Evolutionary conservation across 2,113 vertebrate genomes (phyloP).

Genomic region (Lampris incognitus): DNA sequence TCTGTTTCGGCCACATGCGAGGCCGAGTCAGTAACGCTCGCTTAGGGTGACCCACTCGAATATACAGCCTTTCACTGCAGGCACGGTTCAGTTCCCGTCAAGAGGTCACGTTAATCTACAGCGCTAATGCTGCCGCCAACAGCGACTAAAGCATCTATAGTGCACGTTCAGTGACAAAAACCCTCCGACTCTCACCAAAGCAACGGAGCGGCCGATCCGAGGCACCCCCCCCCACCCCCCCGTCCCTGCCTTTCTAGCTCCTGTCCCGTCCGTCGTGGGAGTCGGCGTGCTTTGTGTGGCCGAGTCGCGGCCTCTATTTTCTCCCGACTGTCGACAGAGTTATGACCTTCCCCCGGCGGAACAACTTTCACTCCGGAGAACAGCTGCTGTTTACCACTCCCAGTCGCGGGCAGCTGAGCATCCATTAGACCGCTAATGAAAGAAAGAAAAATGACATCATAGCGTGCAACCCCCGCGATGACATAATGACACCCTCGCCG

Average conservation of each 20-base stretch:
- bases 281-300: not conserved
- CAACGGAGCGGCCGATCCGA: no score
- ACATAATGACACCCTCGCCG: conserved; percentile 42
- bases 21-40: conserved; percentile 21
- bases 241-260: no score
- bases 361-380: conserved; percentile 64
- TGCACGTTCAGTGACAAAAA: not conserved
- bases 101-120: no score
- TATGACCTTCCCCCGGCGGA: conserved; percentile 56
- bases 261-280: conserved; percentile 21
- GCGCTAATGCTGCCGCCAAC: no score
- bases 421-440: conserved; percentile 54
- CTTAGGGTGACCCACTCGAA: conserved; percentile 1
- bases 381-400: conserved; percentile 69
- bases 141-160: not conserved
- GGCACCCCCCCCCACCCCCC: no score
- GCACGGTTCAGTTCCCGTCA: no score
- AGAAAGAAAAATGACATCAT: conserved; percentile 52
- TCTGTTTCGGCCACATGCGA: not conserved
- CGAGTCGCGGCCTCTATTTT: conserved; percentile 32
- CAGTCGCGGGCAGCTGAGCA: conserved; percentile 61
- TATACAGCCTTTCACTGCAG: not conserved
- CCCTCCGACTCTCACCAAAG: no score
- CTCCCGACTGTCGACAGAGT: conserved; percentile 46
- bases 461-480: conserved; percentile 39